Evolutionary conservation across 2,797 vertebrate species (phyloP).

Genomic region (Coregonus ussuriensis): DNA sequence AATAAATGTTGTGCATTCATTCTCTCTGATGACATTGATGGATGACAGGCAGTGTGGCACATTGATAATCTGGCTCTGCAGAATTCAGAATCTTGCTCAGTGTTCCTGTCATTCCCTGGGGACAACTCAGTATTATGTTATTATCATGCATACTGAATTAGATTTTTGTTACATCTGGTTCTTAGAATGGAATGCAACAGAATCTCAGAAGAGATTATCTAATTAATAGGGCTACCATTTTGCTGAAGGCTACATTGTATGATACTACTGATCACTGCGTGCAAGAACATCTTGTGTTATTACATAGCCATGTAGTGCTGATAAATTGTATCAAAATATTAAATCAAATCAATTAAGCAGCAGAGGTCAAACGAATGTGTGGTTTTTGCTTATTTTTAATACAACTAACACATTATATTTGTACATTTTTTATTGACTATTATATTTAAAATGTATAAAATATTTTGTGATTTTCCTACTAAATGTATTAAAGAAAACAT

Average conservation of each 20-base stretch:
- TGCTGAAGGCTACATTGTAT: conserved; percentile 1
- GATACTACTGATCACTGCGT: background rate
- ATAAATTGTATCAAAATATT: background rate
- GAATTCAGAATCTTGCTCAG: background rate
- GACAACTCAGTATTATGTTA: conserved; percentile 11
- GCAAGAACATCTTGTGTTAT: background rate
- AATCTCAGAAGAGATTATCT: conserved; percentile 36
- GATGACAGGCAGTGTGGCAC: conserved; percentile 20
- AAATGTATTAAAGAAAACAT: too few species aligned
- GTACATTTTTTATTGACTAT: too few species aligned
- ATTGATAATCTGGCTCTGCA: conserved; percentile 20
- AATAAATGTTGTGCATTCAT: conserved; percentile 17
- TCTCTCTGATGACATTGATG: conserved; percentile 18
- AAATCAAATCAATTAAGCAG: too few species aligned
- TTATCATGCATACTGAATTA: conserved; percentile 37
- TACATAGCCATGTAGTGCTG: background rate
- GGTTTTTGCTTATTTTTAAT: too few species aligned
- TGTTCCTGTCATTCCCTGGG: conserved; percentile 32
- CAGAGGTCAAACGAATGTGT: too few species aligned
- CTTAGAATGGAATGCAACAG: conserved; percentile 24
- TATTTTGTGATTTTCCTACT: too few species aligned
- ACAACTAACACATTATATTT: too few species aligned
- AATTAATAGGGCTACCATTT: conserved; percentile 35
- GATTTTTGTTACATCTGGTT: conserved; percentile 53
- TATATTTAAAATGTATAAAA: too few species aligned